Percentiles rank a stretch among this genome's conserved stretches.
phyloP scores from a whole-genome alignment of 2,797 vertebrate genomes.

The Micropoecilia bifurca region DNA sequence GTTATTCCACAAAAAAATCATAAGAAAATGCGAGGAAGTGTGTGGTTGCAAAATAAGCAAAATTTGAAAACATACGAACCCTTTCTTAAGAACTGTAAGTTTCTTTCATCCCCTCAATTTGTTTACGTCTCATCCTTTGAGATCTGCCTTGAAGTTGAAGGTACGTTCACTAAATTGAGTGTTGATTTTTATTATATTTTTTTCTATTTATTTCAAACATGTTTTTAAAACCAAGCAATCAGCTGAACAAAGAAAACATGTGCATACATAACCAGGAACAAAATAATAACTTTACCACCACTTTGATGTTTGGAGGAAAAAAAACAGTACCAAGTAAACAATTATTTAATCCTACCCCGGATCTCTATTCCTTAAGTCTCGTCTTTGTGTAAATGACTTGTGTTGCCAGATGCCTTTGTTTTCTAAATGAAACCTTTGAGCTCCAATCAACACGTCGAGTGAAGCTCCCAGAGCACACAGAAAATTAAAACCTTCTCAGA shows the following conservation, averaged over 20 bases:
- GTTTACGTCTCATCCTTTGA: not conserved
- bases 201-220: too few species aligned
- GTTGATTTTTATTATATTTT: too few species aligned
- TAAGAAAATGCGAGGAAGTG: not conserved
- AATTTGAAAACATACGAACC: not conserved
- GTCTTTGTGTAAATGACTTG: not conserved
- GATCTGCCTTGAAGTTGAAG: not conserved
- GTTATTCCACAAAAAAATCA: not conserved
- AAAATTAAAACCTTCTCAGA: slow-evolving; percentile 10
- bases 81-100: not conserved
- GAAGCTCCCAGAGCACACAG: not conserved
- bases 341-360: too few species aligned
- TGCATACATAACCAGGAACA: too few species aligned
- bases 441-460: not conserved
- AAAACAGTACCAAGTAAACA: too few species aligned
- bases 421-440: not conserved
- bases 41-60: not conserved
- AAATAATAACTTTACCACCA: too few species aligned
- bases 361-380: slow-evolving; percentile 2
- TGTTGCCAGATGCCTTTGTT: not conserved
- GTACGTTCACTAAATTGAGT: not conserved
- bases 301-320: too few species aligned
- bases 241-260: too few species aligned
- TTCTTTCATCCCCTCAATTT: not conserved
- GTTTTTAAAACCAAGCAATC: too few species aligned